Conservation (phyloP, 92 coral and sea anemone genomes). For the Desmophyllum pertusum region DNA sequence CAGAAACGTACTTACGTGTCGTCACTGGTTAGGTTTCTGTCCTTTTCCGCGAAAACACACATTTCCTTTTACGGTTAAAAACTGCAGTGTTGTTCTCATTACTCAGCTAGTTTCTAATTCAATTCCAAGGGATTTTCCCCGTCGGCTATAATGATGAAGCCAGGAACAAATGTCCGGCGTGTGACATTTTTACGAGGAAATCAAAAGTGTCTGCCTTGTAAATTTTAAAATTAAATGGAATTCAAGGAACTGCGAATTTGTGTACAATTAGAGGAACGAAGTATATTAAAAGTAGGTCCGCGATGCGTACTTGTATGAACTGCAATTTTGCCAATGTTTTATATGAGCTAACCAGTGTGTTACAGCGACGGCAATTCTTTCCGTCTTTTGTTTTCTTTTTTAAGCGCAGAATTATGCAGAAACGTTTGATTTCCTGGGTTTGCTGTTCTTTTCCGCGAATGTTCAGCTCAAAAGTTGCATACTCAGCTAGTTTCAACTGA, state of each 20-base stretch:
- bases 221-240: background rate
- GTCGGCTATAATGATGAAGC: background rate
- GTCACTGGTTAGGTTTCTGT: background rate
- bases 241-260: background rate
- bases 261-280: too few species aligned
- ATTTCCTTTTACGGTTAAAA: too few species aligned
- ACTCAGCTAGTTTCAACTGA: background rate
- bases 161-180: background rate
- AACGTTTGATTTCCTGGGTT: too few species aligned
- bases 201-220: background rate
- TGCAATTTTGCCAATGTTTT: too few species aligned
- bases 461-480: background rate
- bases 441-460: slow-evolving; percentile 17
- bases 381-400: too few species aligned
- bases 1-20: background rate
- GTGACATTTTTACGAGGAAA: background rate
- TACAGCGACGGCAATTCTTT: background rate
- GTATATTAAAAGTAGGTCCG: background rate
- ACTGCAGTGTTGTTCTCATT: background rate
- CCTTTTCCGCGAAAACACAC: background rate
- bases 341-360: too few species aligned
- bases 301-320: too few species aligned
- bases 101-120: background rate
- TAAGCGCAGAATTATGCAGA: too few species aligned
- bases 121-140: background rate